A percentile compares a stretch with the other conserved stretches of the same genome.
Evolutionary conservation across 2,888 invertebrate species (phyloP).

Genomic region (Nysson spinosus): DNA sequence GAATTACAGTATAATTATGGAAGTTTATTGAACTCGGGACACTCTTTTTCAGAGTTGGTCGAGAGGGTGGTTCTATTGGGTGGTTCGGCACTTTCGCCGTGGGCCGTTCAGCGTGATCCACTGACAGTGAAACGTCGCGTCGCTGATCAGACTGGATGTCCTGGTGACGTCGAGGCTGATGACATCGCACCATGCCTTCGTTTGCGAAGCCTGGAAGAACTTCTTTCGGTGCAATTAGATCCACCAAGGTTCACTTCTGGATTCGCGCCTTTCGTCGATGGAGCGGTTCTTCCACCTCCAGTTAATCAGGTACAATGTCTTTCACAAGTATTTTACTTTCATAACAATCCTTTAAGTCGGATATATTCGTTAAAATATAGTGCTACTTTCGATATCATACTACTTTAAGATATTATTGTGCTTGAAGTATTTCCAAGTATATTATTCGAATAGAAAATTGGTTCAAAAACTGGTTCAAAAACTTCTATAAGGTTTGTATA

Average conservation of each 20-base stretch:
- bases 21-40: too few species aligned
- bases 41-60: slow-evolving; percentile 79
- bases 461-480: too few species aligned
- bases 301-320: slow-evolving; percentile 61
- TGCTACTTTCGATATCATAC: too few species aligned
- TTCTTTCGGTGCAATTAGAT: slow-evolving; percentile 86
- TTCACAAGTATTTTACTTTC: background rate
- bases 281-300: slow-evolving; percentile 84
- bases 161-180: slow-evolving; percentile 88
- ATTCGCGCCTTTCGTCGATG: slow-evolving; percentile 97
- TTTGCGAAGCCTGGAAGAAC: slow-evolving; percentile 85
- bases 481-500: too few species aligned
- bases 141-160: slow-evolving; percentile 90
- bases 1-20: too few species aligned
- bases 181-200: slow-evolving; percentile 92
- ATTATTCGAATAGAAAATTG: too few species aligned
- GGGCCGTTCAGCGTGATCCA: slow-evolving; percentile 93
- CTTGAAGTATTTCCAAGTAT: too few species aligned
- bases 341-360: too few species aligned
- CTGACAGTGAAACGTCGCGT: slow-evolving; percentile 88
- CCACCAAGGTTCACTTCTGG: slow-evolving; percentile 91
- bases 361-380: too few species aligned
- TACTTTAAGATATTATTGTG: too few species aligned
- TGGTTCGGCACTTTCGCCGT: slow-evolving; percentile 93
- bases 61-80: slow-evolving; percentile 92